Base-by-base conservation (phyloP, 2,888 invertebrate species). In the Calliopum simillimum region DNA sequence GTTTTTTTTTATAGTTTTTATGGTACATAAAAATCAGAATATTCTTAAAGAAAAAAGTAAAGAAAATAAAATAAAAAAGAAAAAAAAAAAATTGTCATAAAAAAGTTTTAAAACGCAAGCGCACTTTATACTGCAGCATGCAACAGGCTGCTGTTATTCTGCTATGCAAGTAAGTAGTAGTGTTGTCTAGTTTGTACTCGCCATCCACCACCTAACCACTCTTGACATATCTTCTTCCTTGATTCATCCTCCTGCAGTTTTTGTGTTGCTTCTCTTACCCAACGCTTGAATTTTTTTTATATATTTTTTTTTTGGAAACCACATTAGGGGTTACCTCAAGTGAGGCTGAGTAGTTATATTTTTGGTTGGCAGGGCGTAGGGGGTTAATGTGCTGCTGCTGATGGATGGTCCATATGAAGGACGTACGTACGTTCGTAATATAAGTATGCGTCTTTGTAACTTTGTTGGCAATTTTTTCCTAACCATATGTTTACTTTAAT, bases 61-160 rank as follows among this genome's bases (percentile, higher is more conserved):
- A 33, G 33, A 33, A 33, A 33, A 33, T 33, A 14, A 56, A 5
- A 21, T 8, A 19, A 23, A 66, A 55, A 19, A 21, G 11, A 33
- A 56, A 25, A 53, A 59, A 61, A 19, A 61, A 61, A 55, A 66
- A 6, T 4, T 46, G 19, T 8, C 19, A 46, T 5, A 13, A 66
- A 23, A 33, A 56, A 16, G 4, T 41, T 64, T 14, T n/a, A 6
- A 13, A 66, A 46, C 66, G 66, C 66, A 55, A 33, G 66, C 66
- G 66, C 58, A 49, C 5, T 58, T 46, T 3, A 5, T 33, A 21
- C 46, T 47, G 56, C 56, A 46, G 23, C 53, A 56, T 56, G 66
- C 66, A 66, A 66, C 66, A 66, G 66, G 56, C 47, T 6, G 47
- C 56, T 64, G 13, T 8, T 33, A n/a, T n/a, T n/a, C n/a, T n/a